Percentiles rank a stretch among this genome's conserved stretches.
Conservation (phyloP, 2,113 vertebrate genomes). For the Marcusenius ussheri region DNA sequence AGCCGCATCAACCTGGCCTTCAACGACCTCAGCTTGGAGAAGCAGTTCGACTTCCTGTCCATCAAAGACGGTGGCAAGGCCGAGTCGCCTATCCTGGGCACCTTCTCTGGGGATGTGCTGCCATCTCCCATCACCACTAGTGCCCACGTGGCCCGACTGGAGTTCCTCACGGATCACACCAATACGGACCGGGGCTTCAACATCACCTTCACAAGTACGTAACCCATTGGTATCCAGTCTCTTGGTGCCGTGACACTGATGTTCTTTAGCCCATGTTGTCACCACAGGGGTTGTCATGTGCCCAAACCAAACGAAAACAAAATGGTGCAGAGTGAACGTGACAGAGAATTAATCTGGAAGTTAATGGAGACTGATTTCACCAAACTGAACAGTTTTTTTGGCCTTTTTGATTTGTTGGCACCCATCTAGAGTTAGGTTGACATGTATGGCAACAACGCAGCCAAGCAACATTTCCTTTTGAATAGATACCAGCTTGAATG, state of each 20-base stretch:
- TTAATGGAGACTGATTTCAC: neutral
- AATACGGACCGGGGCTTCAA: conserved; percentile 95
- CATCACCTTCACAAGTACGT: conserved; percentile 95
- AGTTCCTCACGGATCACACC: conserved; percentile 98
- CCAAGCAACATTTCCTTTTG: neutral
- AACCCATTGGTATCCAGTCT: neutral
- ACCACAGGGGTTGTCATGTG: neutral
- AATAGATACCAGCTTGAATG: neutral
- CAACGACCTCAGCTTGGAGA: conserved; percentile 98
- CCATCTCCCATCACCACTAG: conserved; percentile 95
- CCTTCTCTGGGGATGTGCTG: conserved; percentile 84
- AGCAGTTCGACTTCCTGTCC: conserved; percentile 94
- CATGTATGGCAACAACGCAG: neutral
- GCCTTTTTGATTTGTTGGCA: neutral
- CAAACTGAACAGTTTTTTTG: neutral
- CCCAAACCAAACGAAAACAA: neutral
- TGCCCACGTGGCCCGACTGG: conserved; percentile 81
- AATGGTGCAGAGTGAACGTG: neutral
- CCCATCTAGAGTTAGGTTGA: neutral
- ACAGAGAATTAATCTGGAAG: neutral
- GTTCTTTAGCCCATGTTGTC: neutral
- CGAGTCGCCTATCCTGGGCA: conserved; percentile 86
- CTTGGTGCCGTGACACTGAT: neutral
- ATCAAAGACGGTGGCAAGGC: conserved; percentile 90
- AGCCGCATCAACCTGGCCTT: conserved; percentile 95